Conservation (phyloP, 2,888 invertebrate species). For the Leptopilina myrica region DNA sequence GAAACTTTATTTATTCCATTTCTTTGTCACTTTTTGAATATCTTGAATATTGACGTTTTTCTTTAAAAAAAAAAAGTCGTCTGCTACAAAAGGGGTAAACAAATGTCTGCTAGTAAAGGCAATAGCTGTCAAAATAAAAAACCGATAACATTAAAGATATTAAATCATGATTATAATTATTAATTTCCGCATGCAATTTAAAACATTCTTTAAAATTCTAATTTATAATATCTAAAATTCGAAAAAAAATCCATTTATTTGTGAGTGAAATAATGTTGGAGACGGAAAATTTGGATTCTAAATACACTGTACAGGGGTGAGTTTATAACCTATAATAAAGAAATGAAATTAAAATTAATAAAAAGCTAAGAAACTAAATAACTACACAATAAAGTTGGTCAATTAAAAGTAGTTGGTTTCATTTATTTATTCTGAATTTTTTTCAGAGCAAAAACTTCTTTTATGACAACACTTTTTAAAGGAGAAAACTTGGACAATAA, state of each 20-base stretch:
- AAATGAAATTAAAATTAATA: not conserved
- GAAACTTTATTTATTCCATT: no score
- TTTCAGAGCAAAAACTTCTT: constrained; percentile 11
- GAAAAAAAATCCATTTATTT: not conserved
- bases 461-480: not conserved
- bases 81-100: not conserved
- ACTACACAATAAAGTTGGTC: not conserved
- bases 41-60: not conserved
- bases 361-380: not conserved
- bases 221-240: not conserved
- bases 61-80: not conserved
- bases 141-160: not conserved
- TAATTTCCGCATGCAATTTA: not conserved
- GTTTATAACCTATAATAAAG: not conserved
- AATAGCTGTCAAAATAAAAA: not conserved
- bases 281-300: not conserved
- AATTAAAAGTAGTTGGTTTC: not conserved
- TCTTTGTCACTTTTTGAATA: no score
- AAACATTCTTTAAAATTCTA: not conserved
- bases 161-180: not conserved
- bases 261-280: constrained; percentile 3
- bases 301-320: not conserved
- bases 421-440: not conserved
- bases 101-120: constrained; percentile 5
- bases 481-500: constrained; percentile 16